Evolutionary conservation across 2,113 vertebrate species (phyloP).

Genomic region (Guaruba guarouba): DNA sequence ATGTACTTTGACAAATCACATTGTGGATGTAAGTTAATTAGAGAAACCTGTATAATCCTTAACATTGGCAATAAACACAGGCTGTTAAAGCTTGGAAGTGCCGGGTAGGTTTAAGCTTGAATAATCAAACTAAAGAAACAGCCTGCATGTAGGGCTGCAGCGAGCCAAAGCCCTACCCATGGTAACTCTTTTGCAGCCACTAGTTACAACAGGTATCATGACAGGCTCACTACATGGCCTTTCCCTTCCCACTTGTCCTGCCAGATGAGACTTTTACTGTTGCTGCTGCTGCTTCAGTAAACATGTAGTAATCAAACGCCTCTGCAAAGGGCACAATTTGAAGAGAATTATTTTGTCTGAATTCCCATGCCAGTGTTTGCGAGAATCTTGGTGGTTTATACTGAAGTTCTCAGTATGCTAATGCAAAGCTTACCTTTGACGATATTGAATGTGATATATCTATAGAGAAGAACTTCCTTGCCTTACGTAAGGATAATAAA

Average conservation of each 20-base stretch:
- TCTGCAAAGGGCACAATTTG: slow-evolving; percentile 62
- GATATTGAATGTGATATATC: slow-evolving; percentile 87
- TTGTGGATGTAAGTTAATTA: slow-evolving; percentile 63
- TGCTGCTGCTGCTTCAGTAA: slow-evolving; percentile 70
- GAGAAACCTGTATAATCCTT: slow-evolving; percentile 64
- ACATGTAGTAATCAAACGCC: slow-evolving; percentile 43
- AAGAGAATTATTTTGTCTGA: slow-evolving; percentile 73
- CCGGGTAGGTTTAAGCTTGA: slow-evolving; percentile 73
- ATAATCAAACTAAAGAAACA: slow-evolving; percentile 73
- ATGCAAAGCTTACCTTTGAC: slow-evolving; percentile 88
- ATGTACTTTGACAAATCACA: slow-evolving; percentile 56
- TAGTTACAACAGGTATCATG: neutral
- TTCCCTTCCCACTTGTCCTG: slow-evolving; percentile 17
- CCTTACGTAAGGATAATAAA: slow-evolving; percentile 78
- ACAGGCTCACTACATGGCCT: neutral
- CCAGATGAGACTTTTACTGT: slow-evolving; percentile 34
- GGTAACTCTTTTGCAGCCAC: neutral
- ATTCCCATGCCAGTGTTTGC: slow-evolving; percentile 76
- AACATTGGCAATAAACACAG: slow-evolving; percentile 68
- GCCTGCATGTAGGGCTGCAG: neutral
- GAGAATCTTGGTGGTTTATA: slow-evolving; percentile 60
- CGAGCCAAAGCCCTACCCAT: neutral
- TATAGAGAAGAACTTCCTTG: slow-evolving; percentile 82
- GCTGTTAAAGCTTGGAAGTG: slow-evolving; percentile 52
- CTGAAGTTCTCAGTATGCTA: slow-evolving; percentile 75